Base-by-base conservation (phyloP, 1,140 invertebrate species). In the Drosophila pseudoananassae region DNA sequence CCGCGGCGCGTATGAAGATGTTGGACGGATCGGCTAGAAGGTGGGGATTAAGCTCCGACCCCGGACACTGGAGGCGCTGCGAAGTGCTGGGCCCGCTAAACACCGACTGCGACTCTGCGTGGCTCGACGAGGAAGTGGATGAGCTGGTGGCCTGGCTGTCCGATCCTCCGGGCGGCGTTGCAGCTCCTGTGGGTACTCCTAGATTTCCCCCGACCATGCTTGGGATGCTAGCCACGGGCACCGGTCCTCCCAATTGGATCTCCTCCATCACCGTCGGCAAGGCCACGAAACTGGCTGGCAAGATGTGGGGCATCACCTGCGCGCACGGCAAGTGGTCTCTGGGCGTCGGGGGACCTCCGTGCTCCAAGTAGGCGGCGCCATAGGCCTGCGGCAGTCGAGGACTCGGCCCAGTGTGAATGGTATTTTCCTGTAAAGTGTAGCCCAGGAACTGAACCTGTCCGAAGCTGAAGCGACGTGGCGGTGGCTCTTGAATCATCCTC, bases 401-500 rank as follows among this genome's bases (percentile, higher is more conserved):
- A 31, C 43, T n/a, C 15, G 55, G 6, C 15, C 10, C 40, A 3
- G 40, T 17, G 14, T 43, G 40, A 6, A 43, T 43, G n/a, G 53
- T 17, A 8, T 54, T 4, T 9, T 29, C 60, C 14, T 56, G 59
- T 29, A 49, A 27, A 1, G 47, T 27, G 58, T 65, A 65, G 17
- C 47, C 63, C 1, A 50, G 4, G 20, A 65, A 63, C 45, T 65
- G 57, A 10, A 49, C 45, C 45, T 61, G 31, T 1, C 45, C 45
- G 12, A 65, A 50, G 17, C 9, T 20, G 10, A 43, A 43, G 9
- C 2, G 10, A 15, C 12, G 20, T 4, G 17, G n/a, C 5, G 15
- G 66, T 23, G 8, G n/a, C 12, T 0, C 14, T 2, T 17, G 40
- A 6, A 6, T 36, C 1, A 36, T n/a, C 33, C 3, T 3, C 2